A percentile compares a stretch with the other conserved stretches of the same genome.
Conservation (phyloP, 2,888 invertebrate species). For the Trissolcus brochymenae region DNA sequence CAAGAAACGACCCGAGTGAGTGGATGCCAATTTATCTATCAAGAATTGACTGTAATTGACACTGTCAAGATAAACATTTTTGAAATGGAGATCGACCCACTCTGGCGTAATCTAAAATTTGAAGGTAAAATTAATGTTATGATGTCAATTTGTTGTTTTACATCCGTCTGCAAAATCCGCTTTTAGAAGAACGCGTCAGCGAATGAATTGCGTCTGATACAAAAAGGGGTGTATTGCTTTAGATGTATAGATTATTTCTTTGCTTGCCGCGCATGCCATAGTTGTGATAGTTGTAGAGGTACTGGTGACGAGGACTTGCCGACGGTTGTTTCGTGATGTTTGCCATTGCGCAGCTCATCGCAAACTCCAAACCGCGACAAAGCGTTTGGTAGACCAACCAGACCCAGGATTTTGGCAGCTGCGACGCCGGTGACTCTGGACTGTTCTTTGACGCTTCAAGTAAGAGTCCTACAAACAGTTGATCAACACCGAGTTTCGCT, state of each 20-base stretch:
- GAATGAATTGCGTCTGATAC: background rate
- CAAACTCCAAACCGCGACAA: slow-evolving; percentile 76
- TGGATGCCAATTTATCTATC: no score
- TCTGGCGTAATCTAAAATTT: no score
- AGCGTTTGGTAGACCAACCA: slow-evolving; percentile 79
- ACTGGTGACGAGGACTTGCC: slow-evolving; percentile 75
- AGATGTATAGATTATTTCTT: slow-evolving; percentile 72
- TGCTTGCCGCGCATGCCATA: slow-evolving; percentile 74
- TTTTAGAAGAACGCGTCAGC: no score
- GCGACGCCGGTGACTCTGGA: slow-evolving; percentile 59
- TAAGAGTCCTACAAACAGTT: slow-evolving; percentile 62
- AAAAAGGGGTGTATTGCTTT: slow-evolving; percentile 63
- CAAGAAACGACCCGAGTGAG: no score
- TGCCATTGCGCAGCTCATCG: slow-evolving; percentile 78
- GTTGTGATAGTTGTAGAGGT: slow-evolving; percentile 69
- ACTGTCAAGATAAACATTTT: background rate
- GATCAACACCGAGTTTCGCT: no score
- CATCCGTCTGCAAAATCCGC: background rate
- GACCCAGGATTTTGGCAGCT: slow-evolving; percentile 76
- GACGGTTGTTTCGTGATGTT: slow-evolving; percentile 79
- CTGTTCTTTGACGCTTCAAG: slow-evolving; percentile 67
- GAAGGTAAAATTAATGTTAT: background rate
- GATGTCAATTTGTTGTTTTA: background rate
- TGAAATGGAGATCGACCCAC: no score
- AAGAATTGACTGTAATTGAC: no score